Base-by-base conservation (phyloP, 2,797 vertebrate species). In the Coccyzus lansbergi region DNA sequence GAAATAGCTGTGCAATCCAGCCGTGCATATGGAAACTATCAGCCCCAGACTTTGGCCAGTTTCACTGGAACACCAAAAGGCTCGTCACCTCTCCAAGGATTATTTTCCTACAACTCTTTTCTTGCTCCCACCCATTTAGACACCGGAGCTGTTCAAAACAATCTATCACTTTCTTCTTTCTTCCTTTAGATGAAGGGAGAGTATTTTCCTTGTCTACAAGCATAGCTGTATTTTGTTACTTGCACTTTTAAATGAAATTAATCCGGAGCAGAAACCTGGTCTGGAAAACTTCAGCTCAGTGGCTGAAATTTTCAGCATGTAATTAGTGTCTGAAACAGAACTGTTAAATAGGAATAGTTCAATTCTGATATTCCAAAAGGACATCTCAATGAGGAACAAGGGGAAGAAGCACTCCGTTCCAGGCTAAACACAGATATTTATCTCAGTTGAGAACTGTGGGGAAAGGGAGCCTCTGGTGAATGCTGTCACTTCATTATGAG, bases 11-110 rank as follows among this genome's bases (percentile, higher is more conserved):
- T 78, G 84, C 79, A 86, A 94, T 86, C n/a, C 70, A 48, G 11
- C 75, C 42, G 31, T 56, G 62, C 94, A 86, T 94, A 88, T 93
- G 92, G 86, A 94, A 96, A 67, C 62, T 29, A 96, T 96, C 86
- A 95, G 74, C 49, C 55, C 44, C 59, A 92, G 70, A 75, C 17
- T 59, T 83, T 95, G 94, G 90, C 92, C 71, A 69, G 79, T 71
- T 83, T 81, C 72, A 36, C 69, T 78, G 86, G 72, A 94, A 95
- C 79, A 92, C 79, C 29, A 4, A 89, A 83, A 89, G 53, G 20
- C 51, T 84, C 49, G 3, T 69, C 6, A 12, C 38, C 34, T 83
- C 72, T 95, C 86, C 84, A 95, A 93, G 22, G 72, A n/a, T 51
- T 87, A 72, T 91, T 95, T 95, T 94, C 93, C 79, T 95, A 65